Conservation (phyloP, 1,140 invertebrate species). For the Hyles vespertilio region DNA sequence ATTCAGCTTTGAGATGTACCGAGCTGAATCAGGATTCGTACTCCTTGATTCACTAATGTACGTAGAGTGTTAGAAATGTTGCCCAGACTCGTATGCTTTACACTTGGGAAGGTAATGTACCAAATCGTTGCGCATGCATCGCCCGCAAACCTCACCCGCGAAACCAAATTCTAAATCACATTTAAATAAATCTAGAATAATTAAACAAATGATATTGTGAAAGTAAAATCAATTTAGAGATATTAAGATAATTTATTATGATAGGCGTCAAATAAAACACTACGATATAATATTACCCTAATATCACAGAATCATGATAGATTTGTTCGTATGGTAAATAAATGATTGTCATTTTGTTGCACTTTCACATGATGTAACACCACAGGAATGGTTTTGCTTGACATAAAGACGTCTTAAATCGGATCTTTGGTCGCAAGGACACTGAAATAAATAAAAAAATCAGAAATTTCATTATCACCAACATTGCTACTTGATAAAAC, state of each 20-base stretch:
- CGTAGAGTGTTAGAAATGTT: no score
- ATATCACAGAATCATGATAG: conserved; percentile 5
- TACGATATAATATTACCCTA: conserved; percentile 11
- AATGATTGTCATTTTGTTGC: conserved; percentile 12
- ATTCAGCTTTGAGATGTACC: no score
- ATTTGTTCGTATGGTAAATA: background rate
- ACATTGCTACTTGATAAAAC: no score
- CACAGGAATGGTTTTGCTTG: no score
- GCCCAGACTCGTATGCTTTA: no score
- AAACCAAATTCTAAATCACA: conserved; percentile 73
- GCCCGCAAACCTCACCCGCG: conserved; percentile 39
- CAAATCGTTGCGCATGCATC: conserved; percentile 17
- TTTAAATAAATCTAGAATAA: conserved; percentile 53
- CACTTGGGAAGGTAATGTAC: background rate
- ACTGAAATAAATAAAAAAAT: no score
- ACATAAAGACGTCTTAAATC: no score
- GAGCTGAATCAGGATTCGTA: no score
- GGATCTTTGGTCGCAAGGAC: no score
- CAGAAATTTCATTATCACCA: no score
- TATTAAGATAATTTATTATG: conserved; percentile 46
- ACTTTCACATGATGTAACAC: conserved; percentile 1
- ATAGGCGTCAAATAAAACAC: conserved; percentile 32
- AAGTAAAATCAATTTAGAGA: conserved; percentile 46
- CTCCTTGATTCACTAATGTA: no score
- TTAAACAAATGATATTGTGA: conserved; percentile 49